phyloP scores from a whole-genome alignment of 2,797 vertebrate genomes.

The Pangasius mekongensis region DNA sequence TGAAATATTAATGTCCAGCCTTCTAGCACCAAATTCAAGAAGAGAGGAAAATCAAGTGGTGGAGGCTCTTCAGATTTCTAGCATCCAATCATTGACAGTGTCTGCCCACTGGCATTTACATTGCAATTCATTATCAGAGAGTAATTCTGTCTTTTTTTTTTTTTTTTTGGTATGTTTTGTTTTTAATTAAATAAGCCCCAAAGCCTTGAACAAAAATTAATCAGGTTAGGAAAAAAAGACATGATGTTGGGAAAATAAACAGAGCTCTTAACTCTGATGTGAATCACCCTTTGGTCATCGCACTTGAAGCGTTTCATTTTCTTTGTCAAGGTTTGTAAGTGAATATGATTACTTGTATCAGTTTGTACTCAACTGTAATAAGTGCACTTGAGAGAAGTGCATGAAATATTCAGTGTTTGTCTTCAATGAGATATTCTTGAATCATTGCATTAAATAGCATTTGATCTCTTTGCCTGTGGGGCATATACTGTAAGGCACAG shows the following conservation, averaged over 20 bases:
- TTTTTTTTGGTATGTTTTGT: not conserved
- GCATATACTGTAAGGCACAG: slow-evolving; percentile 5
- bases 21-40: not conserved
- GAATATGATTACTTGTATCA: slow-evolving; percentile 33
- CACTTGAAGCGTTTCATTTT: not conserved
- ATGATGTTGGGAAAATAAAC: slow-evolving; percentile 42
- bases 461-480: slow-evolving; percentile 28
- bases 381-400: slow-evolving; percentile 19
- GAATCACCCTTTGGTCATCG: not conserved
- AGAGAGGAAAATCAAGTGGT: not conserved
- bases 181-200: slow-evolving; percentile 78
- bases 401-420: slow-evolving; percentile 31
- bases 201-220: slow-evolving; percentile 75
- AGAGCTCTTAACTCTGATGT: slow-evolving; percentile 14
- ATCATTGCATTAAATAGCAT: slow-evolving; percentile 13
- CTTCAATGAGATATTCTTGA: slow-evolving; percentile 16
- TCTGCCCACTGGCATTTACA: slow-evolving; percentile 61
- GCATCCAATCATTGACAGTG: not conserved
- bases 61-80: not conserved
- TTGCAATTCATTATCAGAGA: slow-evolving; percentile 72
- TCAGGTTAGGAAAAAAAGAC: slow-evolving; percentile 60
- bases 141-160: slow-evolving; percentile 62
- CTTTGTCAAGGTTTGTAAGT: slow-evolving; percentile 2
- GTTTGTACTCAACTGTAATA: slow-evolving; percentile 31
- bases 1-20: not conserved